These are phyloP conservation scores for Tenualosa ilisha DNA, from an alignment of 2,797 vertebrate genomes.

Conservation along the genomic window DNA sequence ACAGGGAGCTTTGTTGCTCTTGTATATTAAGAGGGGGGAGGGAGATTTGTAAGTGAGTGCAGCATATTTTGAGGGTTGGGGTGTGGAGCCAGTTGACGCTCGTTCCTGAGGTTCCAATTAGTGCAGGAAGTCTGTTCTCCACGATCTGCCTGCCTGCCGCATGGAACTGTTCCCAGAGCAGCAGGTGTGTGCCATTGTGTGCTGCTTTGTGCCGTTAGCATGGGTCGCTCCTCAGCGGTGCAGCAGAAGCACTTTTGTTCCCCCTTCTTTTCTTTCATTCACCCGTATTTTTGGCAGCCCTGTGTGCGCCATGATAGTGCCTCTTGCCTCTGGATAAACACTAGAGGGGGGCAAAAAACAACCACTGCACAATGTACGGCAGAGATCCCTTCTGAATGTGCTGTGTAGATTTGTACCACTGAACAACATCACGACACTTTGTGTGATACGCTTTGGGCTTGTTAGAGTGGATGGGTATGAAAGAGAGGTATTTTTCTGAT, in stretches of 20 bases:
- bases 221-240: not conserved
- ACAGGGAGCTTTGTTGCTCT: not conserved
- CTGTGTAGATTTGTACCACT: not conserved
- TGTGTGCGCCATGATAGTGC: not conserved
- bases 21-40: not conserved
- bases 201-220: not conserved
- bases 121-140: not conserved
- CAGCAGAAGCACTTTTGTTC: not conserved
- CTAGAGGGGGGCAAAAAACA: not conserved
- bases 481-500: not conserved
- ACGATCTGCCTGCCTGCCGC: not conserved
- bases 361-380: not conserved
- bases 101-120: conserved; percentile 2
- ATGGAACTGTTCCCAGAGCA: conserved; percentile 15
- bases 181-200: not conserved
- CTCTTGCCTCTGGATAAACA: not conserved
- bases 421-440: not conserved
- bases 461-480: not conserved
- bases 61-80: conserved; percentile 15
- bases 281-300: not conserved
- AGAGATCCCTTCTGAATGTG: not conserved
- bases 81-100: not conserved
- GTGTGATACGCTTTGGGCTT: not conserved
- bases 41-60: conserved; percentile 16
- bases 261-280: not conserved